Conservation (phyloP, 2,113 vertebrate species). For the Callocephalon fimbriatum region DNA sequence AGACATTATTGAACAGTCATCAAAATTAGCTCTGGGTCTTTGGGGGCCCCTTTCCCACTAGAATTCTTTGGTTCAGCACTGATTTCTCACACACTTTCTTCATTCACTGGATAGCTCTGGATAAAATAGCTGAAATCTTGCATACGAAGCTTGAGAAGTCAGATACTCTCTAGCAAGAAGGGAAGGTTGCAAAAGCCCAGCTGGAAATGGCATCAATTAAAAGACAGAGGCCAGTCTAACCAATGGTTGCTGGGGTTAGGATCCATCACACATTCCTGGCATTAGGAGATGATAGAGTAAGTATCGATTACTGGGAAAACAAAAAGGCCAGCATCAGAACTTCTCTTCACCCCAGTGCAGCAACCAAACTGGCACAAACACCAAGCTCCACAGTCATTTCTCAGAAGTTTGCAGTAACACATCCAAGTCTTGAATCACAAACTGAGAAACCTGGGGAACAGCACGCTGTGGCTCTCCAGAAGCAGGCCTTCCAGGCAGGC, state of each 20-base stretch:
- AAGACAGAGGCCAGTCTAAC: neutral
- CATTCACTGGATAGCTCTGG: neutral
- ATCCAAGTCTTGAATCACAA: neutral
- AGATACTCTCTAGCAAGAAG: neutral
- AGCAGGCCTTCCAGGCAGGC: accelerated
- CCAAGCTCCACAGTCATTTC: neutral
- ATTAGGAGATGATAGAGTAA: neutral
- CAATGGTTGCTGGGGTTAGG: neutral
- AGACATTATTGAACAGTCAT: neutral
- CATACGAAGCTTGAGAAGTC: neutral
- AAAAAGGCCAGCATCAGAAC: neutral
- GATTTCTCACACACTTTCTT: neutral
- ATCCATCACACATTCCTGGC: accelerated
- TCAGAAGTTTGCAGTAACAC: neutral
- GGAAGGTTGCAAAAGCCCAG: neutral
- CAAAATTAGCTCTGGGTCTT: neutral
- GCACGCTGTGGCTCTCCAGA: accelerated
- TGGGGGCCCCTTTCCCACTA: accelerated
- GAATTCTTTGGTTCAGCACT: neutral
- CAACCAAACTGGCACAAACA: neutral
- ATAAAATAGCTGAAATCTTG: neutral
- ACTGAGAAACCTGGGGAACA: accelerated
- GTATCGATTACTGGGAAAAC: neutral
- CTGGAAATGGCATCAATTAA: neutral
- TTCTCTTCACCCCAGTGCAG: neutral